phyloP scores from a whole-genome alignment of 2,797 vertebrate species.

The Micropoecilia bifurca region DNA sequence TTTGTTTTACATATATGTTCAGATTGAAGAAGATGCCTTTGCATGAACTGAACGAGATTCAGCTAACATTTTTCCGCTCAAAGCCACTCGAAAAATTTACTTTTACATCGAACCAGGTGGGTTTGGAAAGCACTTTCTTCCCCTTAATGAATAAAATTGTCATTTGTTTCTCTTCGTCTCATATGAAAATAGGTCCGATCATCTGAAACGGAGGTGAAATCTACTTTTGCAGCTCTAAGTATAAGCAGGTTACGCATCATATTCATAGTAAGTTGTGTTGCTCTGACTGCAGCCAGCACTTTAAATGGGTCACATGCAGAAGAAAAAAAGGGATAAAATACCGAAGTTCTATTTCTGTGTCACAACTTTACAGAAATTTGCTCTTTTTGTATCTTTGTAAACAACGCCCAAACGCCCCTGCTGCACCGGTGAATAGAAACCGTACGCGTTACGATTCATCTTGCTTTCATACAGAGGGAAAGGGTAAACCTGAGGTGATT shows the following conservation, averaged over 20 bases:
- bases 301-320: conserved; percentile 10
- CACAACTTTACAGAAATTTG: background rate
- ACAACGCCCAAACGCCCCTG: conserved; percentile 18
- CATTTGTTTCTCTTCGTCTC: background rate
- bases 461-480: conserved; percentile 3
- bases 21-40: too few relatives aligned
- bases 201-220: background rate
- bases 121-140: background rate
- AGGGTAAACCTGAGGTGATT: conserved; percentile 21
- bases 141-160: background rate
- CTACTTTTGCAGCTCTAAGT: conserved; percentile 2
- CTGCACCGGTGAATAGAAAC: conserved; percentile 21
- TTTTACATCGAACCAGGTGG: background rate
- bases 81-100: background rate
- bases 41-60: too few relatives aligned
- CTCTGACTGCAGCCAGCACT: conserved; percentile 11
- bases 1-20: background rate
- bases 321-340: background rate
- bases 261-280: background rate
- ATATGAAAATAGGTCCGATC: background rate
- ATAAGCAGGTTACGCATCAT: background rate
- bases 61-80: too few relatives aligned
- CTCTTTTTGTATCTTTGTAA: conserved; percentile 11
- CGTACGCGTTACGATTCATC: conserved; percentile 30
- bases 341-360: conserved; percentile 7